Evolutionary conservation across 2,888 invertebrate species (phyloP).

Genomic region (Liodrosophila aerea): DNA sequence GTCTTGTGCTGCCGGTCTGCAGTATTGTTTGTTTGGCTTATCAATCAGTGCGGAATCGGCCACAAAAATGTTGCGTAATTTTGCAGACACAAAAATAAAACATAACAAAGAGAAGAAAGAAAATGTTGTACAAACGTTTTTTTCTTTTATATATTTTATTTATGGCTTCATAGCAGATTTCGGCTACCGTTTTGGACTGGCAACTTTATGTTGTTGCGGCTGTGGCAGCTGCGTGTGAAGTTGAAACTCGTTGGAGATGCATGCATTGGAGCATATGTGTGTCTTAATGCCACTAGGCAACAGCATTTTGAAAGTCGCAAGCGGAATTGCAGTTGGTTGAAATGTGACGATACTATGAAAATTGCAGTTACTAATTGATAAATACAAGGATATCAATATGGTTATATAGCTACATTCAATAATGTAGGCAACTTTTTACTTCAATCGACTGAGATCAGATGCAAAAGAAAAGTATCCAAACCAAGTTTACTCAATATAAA

Average conservation of each 20-base stretch:
- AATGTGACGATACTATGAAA: slow-evolving; percentile 28
- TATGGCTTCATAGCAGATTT: slow-evolving; percentile 51
- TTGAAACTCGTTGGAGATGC: slow-evolving; percentile 53
- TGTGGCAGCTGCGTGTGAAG: slow-evolving; percentile 51
- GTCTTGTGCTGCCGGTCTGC: slow-evolving; percentile 2
- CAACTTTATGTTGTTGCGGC: slow-evolving; percentile 42
- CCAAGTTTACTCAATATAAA: no score
- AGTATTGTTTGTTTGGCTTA: slow-evolving; percentile 55
- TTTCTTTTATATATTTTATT: no score
- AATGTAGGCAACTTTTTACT: no score
- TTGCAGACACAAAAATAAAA: slow-evolving; percentile 25
- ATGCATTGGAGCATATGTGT: slow-evolving; percentile 38
- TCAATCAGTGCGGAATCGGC: slow-evolving; percentile 65
- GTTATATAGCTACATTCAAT: no score
- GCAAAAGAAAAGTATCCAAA: no score
- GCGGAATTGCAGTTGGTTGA: slow-evolving; percentile 1
- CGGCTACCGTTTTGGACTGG: slow-evolving; percentile 55
- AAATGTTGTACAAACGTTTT: slow-evolving; percentile 46
- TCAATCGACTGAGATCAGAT: slow-evolving; percentile 9
- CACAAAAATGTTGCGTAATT: slow-evolving; percentile 59
- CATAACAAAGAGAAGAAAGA: slow-evolving; percentile 15
- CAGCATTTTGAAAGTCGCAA: slow-evolving; percentile 28
- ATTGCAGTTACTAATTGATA: not conserved
- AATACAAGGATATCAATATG: no score
- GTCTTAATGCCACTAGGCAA: slow-evolving; percentile 55